These are phyloP conservation scores for Chelonoidis abingdonii DNA, from an alignment of 2,113 vertebrate species.

Conservation along the genomic window DNA sequence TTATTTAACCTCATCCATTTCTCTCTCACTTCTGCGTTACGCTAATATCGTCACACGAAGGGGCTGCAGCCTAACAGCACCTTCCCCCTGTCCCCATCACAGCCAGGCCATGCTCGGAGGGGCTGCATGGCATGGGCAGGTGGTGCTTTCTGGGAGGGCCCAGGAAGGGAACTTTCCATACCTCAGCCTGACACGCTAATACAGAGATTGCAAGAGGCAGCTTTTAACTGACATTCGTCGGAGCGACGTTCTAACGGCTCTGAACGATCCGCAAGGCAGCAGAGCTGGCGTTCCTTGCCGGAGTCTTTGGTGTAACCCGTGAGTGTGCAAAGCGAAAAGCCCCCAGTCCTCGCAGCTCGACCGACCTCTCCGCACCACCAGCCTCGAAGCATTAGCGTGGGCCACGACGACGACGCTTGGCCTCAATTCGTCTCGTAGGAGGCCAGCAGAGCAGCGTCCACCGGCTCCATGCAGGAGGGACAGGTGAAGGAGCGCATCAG, in stretches of 20 bases:
- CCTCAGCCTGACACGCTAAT: background rate
- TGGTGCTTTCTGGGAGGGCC: background rate
- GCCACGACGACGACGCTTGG: background rate
- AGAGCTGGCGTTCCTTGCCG: background rate
- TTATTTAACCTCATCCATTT: background rate
- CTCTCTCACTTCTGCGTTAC: background rate
- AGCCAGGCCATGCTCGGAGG: background rate
- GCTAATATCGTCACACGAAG: background rate
- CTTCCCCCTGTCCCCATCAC: background rate
- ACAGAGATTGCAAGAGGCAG: background rate
- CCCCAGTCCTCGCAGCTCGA: background rate
- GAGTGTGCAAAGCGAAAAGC: background rate
- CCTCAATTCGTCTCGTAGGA: constrained; percentile 65
- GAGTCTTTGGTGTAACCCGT: constrained; percentile 28
- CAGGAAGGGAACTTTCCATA: background rate
- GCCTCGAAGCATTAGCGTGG: background rate
- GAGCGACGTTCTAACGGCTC: background rate
- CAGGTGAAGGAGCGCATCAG: constrained; percentile 71
- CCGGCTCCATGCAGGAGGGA: constrained; percentile 72
- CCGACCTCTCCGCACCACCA: background rate
- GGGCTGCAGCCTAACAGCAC: background rate
- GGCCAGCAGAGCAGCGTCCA: constrained; percentile 66
- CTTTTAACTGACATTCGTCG: background rate
- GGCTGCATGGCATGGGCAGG: background rate
- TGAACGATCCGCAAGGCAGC: background rate